Evolutionary conservation across 2,888 invertebrate species (phyloP).

Genomic region (Epistrophe eligans): DNA sequence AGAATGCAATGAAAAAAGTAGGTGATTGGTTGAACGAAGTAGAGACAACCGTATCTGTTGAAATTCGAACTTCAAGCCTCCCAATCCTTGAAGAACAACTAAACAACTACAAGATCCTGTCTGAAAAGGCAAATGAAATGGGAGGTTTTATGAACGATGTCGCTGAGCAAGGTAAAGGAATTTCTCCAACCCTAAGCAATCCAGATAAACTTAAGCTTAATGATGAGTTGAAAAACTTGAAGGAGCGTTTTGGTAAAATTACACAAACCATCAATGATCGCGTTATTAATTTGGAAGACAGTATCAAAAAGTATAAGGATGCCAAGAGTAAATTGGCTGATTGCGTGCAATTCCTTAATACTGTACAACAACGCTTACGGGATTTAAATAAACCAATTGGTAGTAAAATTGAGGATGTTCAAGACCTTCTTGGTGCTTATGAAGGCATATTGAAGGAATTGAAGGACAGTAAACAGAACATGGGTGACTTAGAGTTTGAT

Average conservation of each 20-base stretch:
- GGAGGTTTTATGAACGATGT: slow-evolving; percentile 90
- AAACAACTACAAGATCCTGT: slow-evolving; percentile 92
- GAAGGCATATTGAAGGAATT: slow-evolving; percentile 91
- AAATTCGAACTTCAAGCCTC: slow-evolving; percentile 91
- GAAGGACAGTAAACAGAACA: slow-evolving; percentile 90
- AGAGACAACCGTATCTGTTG: slow-evolving; percentile 93
- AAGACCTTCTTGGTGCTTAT: slow-evolving; percentile 91
- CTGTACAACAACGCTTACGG: slow-evolving; percentile 92
- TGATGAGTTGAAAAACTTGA: slow-evolving; percentile 91
- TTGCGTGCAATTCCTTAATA: slow-evolving; percentile 90
- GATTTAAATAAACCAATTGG: slow-evolving; percentile 94
- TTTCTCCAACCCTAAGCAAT: slow-evolving; percentile 92
- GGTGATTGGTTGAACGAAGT: slow-evolving; percentile 96
- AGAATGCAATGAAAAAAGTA: slow-evolving; percentile 91
- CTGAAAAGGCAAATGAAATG: slow-evolving; percentile 89
- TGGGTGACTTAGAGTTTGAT: slow-evolving; percentile 90
- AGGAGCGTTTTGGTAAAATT: slow-evolving; percentile 91
- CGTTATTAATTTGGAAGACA: slow-evolving; percentile 89
- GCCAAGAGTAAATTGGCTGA: slow-evolving; percentile 92
- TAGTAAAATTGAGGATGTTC: slow-evolving; percentile 94
- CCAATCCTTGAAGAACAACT: slow-evolving; percentile 94
- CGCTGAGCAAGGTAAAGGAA: slow-evolving; percentile 91
- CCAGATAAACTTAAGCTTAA: slow-evolving; percentile 93
- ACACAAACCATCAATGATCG: slow-evolving; percentile 91
- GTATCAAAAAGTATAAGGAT: slow-evolving; percentile 92